Conservation (phyloP, 2,113 vertebrate genomes). For the Dolichotis patagonum region DNA sequence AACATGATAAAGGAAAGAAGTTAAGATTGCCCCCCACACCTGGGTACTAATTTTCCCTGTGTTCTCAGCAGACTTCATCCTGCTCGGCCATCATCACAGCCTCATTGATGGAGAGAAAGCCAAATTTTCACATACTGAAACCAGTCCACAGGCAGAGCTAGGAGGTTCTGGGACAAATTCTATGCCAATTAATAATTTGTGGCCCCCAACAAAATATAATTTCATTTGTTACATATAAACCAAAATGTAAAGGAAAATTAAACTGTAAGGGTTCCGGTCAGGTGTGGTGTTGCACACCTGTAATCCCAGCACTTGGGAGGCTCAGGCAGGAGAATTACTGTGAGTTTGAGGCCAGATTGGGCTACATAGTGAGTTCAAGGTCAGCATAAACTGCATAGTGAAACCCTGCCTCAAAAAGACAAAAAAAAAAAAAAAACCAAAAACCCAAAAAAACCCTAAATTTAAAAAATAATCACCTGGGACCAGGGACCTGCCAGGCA, state of each 20-base stretch:
- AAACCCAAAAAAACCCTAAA: background rate
- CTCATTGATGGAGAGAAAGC: background rate
- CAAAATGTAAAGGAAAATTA: constrained; percentile 35
- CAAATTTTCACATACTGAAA: background rate
- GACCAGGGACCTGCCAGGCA: too few species aligned
- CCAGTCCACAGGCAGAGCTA: background rate
- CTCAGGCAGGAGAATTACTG: background rate
- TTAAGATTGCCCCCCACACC: background rate
- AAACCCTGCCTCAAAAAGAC: background rate
- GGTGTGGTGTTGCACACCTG: background rate
- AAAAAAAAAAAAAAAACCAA: background rate
- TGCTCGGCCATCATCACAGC: background rate
- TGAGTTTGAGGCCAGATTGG: background rate
- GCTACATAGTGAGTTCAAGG: background rate
- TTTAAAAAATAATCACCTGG: background rate
- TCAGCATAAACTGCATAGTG: background rate
- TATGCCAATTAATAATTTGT: background rate
- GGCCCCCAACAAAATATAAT: background rate
- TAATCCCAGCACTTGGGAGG: background rate
- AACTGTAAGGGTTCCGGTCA: background rate
- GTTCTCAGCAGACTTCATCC: background rate
- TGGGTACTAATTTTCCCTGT: background rate
- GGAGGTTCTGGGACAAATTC: background rate
- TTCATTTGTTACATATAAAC: background rate
- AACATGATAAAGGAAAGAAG: background rate